Conservation (phyloP, 1,140 invertebrate genomes). For the Pseudomyrmex flavicornis region DNA sequence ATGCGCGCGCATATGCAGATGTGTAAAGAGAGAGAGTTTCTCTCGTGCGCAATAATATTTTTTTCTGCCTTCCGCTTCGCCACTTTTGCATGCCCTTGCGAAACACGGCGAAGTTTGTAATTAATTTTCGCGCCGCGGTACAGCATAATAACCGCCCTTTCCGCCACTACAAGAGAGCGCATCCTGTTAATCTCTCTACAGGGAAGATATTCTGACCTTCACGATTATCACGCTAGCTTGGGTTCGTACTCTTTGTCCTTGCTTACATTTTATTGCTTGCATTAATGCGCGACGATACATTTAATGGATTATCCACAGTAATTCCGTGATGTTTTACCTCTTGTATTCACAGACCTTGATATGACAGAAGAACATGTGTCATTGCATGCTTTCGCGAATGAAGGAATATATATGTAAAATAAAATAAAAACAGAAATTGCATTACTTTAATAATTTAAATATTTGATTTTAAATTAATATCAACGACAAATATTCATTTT, state of each 20-base stretch:
- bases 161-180: slow-evolving; percentile 9
- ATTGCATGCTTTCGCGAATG: not conserved
- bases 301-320: slow-evolving; percentile 39
- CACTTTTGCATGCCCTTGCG: slow-evolving; percentile 36
- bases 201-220: slow-evolving; percentile 68
- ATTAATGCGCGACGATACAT: slow-evolving; percentile 38
- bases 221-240: slow-evolving; percentile 44
- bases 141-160: slow-evolving; percentile 58
- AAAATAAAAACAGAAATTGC: no score
- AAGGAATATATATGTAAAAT: not conserved
- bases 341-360: not conserved
- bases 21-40: slow-evolving; percentile 23
- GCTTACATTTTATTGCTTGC: slow-evolving; percentile 55
- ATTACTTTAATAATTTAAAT: no score
- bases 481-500: not conserved
- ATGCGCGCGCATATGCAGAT: slow-evolving; percentile 24
- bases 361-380: not conserved
- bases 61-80: slow-evolving; percentile 33
- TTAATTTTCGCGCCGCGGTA: slow-evolving; percentile 66
- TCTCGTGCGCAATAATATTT: slow-evolving; percentile 49
- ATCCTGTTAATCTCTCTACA: slow-evolving; percentile 62
- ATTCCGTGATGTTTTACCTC: slow-evolving; percentile 15
- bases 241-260: slow-evolving; percentile 47
- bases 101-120: slow-evolving; percentile 56
- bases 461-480: no score